phyloP scores from a whole-genome alignment of 2,888 invertebrate species.

The Agrochola lychnidis region DNA sequence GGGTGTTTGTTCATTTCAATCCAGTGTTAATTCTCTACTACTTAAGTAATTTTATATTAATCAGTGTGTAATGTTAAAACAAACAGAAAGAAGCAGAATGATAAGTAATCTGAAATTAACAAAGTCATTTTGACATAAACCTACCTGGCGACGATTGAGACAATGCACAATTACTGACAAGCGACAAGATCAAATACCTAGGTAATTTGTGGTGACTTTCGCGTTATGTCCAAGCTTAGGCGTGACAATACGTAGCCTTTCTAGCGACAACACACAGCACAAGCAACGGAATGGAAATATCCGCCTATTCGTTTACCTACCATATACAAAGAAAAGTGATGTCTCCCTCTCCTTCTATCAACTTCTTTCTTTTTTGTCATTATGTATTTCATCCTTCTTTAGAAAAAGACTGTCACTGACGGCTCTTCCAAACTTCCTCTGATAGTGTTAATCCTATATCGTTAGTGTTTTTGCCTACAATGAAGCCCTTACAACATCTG shows the following conservation, averaged over 20 bases:
- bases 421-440: neutral
- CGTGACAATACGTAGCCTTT: constrained; percentile 42
- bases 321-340: neutral
- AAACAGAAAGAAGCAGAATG: too few species aligned
- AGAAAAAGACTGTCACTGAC: neutral
- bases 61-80: too few species aligned
- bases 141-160: constrained; percentile 50
- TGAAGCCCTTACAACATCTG: constrained; percentile 31
- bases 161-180: constrained; percentile 48
- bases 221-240: constrained; percentile 36
- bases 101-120: constrained; percentile 14
- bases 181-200: constrained; percentile 61
- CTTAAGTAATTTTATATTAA: neutral
- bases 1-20: neutral
- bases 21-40: neutral
- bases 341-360: neutral
- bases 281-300: constrained; percentile 19
- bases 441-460: neutral
- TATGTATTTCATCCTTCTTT: neutral
- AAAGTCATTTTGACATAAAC: constrained; percentile 54
- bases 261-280: too few species aligned
- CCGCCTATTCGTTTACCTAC: neutral
- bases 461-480: neutral
- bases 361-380: neutral
- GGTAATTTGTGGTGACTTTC: constrained; percentile 56